These are phyloP conservation scores for Gobiocypris rarus DNA, from an alignment of 2,113 vertebrate species.

Conservation along the genomic window DNA sequence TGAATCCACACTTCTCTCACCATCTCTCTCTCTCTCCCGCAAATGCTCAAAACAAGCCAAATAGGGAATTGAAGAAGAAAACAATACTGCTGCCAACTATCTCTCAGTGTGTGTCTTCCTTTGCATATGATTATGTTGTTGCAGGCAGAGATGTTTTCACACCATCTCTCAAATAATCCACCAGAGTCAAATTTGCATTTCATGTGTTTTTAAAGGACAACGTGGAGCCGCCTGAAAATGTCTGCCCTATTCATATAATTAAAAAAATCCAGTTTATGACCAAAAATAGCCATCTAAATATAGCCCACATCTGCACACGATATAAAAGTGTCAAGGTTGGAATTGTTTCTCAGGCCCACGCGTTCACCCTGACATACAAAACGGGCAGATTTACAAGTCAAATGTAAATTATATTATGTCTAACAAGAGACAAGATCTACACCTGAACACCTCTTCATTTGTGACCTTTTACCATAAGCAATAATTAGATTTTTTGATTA, in stretches of 20 bases:
- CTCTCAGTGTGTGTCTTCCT: conserved; percentile 18
- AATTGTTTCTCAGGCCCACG: conserved; percentile 22
- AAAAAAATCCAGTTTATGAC: not conserved
- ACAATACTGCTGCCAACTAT: conserved; percentile 22
- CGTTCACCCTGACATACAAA: conserved; percentile 35
- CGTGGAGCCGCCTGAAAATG: not conserved
- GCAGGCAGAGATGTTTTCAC: conserved; percentile 2
- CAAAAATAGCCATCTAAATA: conserved; percentile 47
- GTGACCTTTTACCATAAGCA: not conserved
- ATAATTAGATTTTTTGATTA: not conserved
- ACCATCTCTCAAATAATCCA: not conserved
- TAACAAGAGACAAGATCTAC: not conserved
- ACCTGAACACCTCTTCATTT: not conserved
- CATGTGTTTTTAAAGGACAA: not conserved
- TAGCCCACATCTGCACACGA: conserved; percentile 9
- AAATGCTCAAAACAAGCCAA: not conserved
- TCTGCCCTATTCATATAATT: conserved; percentile 13
- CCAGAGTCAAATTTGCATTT: not conserved
- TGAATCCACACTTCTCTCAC: not conserved
- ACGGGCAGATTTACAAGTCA: conserved; percentile 41
- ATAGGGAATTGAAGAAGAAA: conserved; percentile 22
- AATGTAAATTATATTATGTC: conserved; percentile 6
- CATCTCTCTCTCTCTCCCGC: not conserved
- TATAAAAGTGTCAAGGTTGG: not conserved
- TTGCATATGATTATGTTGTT: conserved; percentile 26